A percentile compares a stretch with the other conserved stretches of the same genome.
phyloP scores from a whole-genome alignment of 2,797 vertebrate species.

The Threskiornis aethiopicus region DNA sequence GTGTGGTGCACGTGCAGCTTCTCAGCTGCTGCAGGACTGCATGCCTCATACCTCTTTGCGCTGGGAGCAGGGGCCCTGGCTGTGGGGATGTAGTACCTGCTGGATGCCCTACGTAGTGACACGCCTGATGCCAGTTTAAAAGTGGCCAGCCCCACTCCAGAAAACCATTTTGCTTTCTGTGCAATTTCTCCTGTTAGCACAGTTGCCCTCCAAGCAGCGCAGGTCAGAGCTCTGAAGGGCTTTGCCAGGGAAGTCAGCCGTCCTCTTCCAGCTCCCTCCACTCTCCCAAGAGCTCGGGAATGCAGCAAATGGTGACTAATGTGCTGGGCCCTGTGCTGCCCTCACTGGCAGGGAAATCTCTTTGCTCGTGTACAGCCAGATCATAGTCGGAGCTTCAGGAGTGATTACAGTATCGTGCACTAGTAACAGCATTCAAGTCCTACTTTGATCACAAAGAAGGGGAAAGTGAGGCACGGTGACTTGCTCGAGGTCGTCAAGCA shows the following conservation, averaged over 20 bases:
- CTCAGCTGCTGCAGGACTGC: background rate
- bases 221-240: background rate
- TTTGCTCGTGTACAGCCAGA: background rate
- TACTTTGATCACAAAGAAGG: background rate
- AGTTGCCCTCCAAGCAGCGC: background rate
- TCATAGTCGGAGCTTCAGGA: background rate
- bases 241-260: background rate
- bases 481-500: background rate
- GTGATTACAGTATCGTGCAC: background rate
- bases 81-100: background rate
- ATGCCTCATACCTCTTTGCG: background rate
- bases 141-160: background rate
- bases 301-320: background rate
- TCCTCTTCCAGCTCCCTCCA: background rate
- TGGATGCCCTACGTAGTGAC: background rate
- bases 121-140: background rate
- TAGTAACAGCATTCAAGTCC: background rate
- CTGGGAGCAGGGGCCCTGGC: background rate
- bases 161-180: background rate
- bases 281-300: background rate
- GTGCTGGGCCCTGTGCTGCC: background rate
- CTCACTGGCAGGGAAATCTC: background rate
- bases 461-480: fast-evolving
- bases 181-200: background rate
- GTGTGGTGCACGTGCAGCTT: background rate